Evolutionary conservation across 2,888 invertebrate genomes (phyloP), one percentile per base, ranked within the genome.

Genomic region (Drosophila niveifrons): DNA sequence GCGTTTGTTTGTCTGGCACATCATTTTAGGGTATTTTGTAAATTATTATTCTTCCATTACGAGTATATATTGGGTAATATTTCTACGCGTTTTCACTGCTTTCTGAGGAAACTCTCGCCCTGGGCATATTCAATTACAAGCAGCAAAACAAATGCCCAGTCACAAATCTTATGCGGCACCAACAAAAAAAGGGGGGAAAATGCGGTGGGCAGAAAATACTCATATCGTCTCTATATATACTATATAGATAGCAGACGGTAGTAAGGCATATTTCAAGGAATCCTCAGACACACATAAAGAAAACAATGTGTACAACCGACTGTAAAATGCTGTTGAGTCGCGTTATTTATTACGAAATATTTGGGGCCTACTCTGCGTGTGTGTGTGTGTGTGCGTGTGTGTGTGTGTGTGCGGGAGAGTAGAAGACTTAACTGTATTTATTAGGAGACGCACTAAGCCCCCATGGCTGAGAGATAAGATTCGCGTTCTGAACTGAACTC

Each of bases 371-470:
- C 13, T 28, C 8, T 13, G 8, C 2, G 39, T 8, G 15, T 8
- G 13, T 43, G n/a, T 61, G 17, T 34, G 28, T 9, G 34, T 46
- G 15, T 59, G 11, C 31, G 31, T 9, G 31, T 11, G 34, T 18
- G n/a, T 48, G 11, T 9, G 48, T 46, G 34, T n/a, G 39, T 17
- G 8, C 28, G 13, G 28, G 8, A 11, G 41, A 41, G 43, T 15
- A 47, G 23, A 43, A 51, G 77, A 80, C 77, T 83, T 85, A 85
- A 75, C 64, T 80, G 82, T 80, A 82, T 82, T 86, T 82, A 75
- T 83, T 78, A 64, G 78, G 84, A 71, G 80, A 74, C 78, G 55
- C 55, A 66, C 73, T 74, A 85, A 85, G 82, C 74, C 62, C 66
- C 64, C 43, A 46, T 56, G 67, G 47, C 66, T 72, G 82, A 50